phyloP scores from a whole-genome alignment of 2,888 invertebrate species.

The Escarpia spicata region DNA sequence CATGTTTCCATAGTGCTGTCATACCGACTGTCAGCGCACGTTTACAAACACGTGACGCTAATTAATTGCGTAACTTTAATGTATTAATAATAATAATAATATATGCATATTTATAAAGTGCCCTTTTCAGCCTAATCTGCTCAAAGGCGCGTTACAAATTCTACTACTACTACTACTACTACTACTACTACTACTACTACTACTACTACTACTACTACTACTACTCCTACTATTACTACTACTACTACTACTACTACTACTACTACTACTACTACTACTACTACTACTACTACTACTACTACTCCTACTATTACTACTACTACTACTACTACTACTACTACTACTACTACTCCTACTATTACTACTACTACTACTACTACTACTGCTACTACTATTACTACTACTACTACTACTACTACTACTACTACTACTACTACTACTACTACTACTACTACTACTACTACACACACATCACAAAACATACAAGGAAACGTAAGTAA shows the following conservation, averaged over 20 bases:
- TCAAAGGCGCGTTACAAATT: no score
- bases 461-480: no score
- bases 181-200: conserved; percentile 32
- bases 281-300: neutral
- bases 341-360: conserved; percentile 34
- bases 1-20: no score
- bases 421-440: conserved; percentile 28
- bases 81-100: no score
- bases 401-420: conserved; percentile 32
- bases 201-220: conserved; percentile 29
- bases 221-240: conserved; percentile 26
- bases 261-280: neutral
- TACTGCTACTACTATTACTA: conserved; percentile 30
- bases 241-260: neutral
- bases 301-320: neutral
- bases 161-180: neutral
- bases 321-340: conserved; percentile 23
- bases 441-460: conserved; percentile 14
- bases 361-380: conserved; percentile 30
- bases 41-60: no score
- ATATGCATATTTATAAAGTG: no score
- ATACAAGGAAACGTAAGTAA: no score
- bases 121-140: no score
- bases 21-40: no score
- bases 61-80: no score